Conservation (phyloP, 2,797 vertebrate species). For the Pseudopleuronectes americanus region DNA sequence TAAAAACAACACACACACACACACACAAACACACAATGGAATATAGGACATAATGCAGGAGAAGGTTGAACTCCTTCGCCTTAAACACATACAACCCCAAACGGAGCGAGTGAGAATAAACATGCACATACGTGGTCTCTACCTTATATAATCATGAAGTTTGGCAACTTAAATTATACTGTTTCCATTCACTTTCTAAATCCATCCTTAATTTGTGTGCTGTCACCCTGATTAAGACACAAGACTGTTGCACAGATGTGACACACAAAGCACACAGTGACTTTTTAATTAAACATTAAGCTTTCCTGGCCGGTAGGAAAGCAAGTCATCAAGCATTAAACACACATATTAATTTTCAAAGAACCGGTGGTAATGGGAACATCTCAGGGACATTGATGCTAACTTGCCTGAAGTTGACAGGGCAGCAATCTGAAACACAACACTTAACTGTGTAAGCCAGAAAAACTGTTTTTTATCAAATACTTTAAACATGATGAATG, state of each 20-base stretch:
- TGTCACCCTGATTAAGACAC: slow-evolving; percentile 76
- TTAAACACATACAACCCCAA: slow-evolving; percentile 15
- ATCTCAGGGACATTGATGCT: slow-evolving; percentile 67
- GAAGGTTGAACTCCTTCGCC: slow-evolving; percentile 14
- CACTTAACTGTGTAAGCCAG: slow-evolving; percentile 4
- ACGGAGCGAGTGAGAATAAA: slow-evolving; percentile 21
- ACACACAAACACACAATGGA: slow-evolving; percentile 13
- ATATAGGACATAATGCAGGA: slow-evolving; percentile 20
- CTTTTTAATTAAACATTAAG: slow-evolving; percentile 83
- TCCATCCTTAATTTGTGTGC: slow-evolving; percentile 67
- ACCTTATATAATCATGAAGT: slow-evolving; percentile 34
- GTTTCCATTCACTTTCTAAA: slow-evolving; percentile 66
- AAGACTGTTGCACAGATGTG: slow-evolving; percentile 71
- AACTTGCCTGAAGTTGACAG: slow-evolving; percentile 56
- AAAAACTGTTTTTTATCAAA: slow-evolving; percentile 13
- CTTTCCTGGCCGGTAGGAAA: slow-evolving; percentile 77
- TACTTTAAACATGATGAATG: slow-evolving; percentile 31
- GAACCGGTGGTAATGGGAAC: slow-evolving; percentile 74
- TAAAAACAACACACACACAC: slow-evolving; percentile 13
- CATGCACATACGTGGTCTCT: slow-evolving; percentile 21
- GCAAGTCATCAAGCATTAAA: slow-evolving; percentile 83
- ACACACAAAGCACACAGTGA: slow-evolving; percentile 75
- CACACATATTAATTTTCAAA: slow-evolving; percentile 83
- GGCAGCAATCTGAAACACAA: slow-evolving; percentile 47
- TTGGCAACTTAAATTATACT: slow-evolving; percentile 24